Conservation (phyloP, 2,888 invertebrate genomes). For the Chorisops tibialis region DNA sequence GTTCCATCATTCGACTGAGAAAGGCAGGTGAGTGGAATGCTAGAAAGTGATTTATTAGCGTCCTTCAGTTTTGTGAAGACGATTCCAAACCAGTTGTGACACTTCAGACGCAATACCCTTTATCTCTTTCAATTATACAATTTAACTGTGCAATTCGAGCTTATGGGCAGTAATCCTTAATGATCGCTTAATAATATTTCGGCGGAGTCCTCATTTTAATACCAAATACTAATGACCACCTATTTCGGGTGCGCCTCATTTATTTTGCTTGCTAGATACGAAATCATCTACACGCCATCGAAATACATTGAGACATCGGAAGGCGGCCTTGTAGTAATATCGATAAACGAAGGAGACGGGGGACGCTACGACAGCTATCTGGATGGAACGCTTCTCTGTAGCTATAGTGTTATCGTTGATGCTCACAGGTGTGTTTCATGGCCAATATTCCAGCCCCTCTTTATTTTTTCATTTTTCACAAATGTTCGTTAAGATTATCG, state of each 20-base stretch:
- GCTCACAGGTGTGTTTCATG: conserved; percentile 65
- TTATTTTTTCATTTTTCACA: not conserved
- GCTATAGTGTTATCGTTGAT: conserved; percentile 89
- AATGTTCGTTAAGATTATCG: conserved; percentile 27
- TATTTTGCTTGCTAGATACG: conserved; percentile 42
- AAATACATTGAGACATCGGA: conserved; percentile 93
- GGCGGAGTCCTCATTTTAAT: conserved; percentile 3
- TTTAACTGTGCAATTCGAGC: conserved; percentile 28
- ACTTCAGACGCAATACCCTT: not conserved
- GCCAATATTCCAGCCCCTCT: not conserved
- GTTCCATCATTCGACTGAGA: conserved; percentile 87
- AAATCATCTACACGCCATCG: conserved; percentile 66
- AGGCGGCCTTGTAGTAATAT: conserved; percentile 84
- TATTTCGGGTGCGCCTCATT: not conserved
- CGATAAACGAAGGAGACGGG: conserved; percentile 83
- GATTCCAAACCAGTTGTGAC: not conserved
- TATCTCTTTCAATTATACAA: conserved; percentile 24
- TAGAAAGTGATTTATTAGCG: not conserved
- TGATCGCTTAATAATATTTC: conserved; percentile 23
- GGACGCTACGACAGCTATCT: conserved; percentile 90
- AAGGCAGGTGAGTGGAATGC: conserved; percentile 61
- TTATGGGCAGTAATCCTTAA: conserved; percentile 34
- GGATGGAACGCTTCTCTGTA: conserved; percentile 81
- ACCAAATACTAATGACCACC: conserved; percentile 14
- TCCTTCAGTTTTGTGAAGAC: not conserved